These are phyloP conservation scores for Lerema accius DNA, from an alignment of 1,140 invertebrate species.

Conservation along the genomic window DNA sequence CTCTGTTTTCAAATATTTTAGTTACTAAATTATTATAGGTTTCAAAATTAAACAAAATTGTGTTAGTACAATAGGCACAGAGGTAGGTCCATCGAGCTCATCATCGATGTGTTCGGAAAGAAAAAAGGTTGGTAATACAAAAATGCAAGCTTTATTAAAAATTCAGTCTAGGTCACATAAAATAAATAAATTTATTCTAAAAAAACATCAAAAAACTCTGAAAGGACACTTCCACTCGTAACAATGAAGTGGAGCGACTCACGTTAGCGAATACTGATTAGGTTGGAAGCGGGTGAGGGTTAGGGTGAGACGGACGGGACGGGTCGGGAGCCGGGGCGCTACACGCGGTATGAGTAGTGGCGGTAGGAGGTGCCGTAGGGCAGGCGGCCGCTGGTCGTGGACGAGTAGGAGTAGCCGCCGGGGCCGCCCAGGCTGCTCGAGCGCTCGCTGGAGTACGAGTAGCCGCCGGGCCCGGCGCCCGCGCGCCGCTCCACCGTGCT, in stretches of 20 bases:
- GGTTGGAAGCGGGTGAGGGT: constrained; percentile 42
- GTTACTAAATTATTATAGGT: background rate
- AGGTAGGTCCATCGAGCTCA: constrained; percentile 56
- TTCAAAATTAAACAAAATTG: constrained; percentile 1
- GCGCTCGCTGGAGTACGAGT: constrained; percentile 89
- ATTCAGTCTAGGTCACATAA: constrained; percentile 76
- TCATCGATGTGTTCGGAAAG: constrained; percentile 58
- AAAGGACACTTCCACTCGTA: constrained; percentile 71
- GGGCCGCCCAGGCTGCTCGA: constrained; percentile 88
- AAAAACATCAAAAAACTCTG: constrained; percentile 67
- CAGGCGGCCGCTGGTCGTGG: constrained; percentile 88
- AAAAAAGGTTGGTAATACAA: constrained; percentile 65
- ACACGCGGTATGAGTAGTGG: constrained; percentile 93
- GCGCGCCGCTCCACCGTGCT: constrained; percentile 87
- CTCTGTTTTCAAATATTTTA: background rate
- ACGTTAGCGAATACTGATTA: constrained; percentile 80
- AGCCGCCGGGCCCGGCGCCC: constrained; percentile 86
- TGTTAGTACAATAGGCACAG: constrained; percentile 4
- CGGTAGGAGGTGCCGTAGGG: constrained; percentile 91
- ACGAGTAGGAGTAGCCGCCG: constrained; percentile 91
- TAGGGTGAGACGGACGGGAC: constrained; percentile 39
- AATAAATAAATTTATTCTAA: constrained; percentile 57
- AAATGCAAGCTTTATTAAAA: constrained; percentile 80
- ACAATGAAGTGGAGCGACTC: constrained; percentile 74
- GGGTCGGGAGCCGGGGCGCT: constrained; percentile 79